Evolutionary conservation across 2,888 invertebrate species (phyloP).

Genomic region (Nezara viridula): DNA sequence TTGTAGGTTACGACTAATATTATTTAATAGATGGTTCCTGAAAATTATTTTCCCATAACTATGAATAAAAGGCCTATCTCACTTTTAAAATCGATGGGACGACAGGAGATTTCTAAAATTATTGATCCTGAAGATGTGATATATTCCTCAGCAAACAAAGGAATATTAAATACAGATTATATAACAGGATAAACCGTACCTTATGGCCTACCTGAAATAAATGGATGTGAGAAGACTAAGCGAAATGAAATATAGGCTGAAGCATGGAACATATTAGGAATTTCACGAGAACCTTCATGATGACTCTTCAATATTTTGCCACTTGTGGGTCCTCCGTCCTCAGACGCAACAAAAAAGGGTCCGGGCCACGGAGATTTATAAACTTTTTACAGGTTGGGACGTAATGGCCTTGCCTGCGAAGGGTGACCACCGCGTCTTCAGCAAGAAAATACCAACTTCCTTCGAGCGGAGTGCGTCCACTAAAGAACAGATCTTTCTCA

Average conservation of each 20-base stretch:
- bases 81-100: too few species aligned
- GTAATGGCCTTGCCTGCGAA: conserved; percentile 6
- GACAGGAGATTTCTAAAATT: background rate
- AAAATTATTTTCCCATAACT: background rate
- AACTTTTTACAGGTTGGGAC: conserved; percentile 30
- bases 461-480: background rate
- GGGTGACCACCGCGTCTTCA: background rate
- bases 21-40: background rate
- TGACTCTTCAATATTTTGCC: conserved; percentile 6
- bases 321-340: background rate
- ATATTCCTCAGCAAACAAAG: too few species aligned
- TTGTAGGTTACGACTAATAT: background rate
- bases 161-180: background rate
- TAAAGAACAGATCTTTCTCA: background rate
- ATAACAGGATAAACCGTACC: too few species aligned
- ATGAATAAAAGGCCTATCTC: background rate
- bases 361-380: conserved; percentile 8
- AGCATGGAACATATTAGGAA: background rate
- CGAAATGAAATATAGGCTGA: background rate
- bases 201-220: background rate
- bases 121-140: too few species aligned
- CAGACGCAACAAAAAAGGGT: conserved; percentile 23
- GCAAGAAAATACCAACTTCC: background rate
- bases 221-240: background rate
- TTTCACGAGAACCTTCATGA: background rate